Base-by-base conservation (phyloP, 2,797 vertebrate genomes). In the Pristis pectinata region DNA sequence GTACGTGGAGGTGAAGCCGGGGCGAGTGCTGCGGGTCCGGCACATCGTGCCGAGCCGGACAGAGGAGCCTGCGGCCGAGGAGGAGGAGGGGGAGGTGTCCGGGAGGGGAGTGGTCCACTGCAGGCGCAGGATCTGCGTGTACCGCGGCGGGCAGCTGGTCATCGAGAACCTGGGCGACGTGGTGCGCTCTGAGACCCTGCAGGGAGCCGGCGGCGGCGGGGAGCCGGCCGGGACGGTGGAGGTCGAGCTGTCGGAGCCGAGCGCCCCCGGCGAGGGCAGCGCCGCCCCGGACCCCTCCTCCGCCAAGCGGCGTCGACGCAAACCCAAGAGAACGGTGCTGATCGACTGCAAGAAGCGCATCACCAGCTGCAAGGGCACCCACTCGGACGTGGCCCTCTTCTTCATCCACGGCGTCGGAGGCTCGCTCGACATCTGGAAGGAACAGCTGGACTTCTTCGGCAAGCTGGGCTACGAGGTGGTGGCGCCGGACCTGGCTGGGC, bases 381-480 rank as follows among this genome's bases (percentile, higher is more conserved):
- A 99, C 95, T 94, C 97, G 0, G 99, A 99, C 0, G 98, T 99
- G 76, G 98, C 98, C 0, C 97, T 99, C 0, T 99, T 99, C 95
- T 99, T 99, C 95, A 97, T 99, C 96, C 99, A 99, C 0, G 99
- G 99, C 0, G 99, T 99, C 0, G 99, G 99, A 0, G 99, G 99
- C 59, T 99, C 99, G 0, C 96, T 99, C 96, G 99, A 99, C 96
- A 99, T 99, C 97, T 99, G 99, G 99, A 97, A 98, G 96, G 98
- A 98, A 95, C 99, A 99, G 96, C 96, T 99, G 96, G 98, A 99
- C 95, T 99, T 99, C 96, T 99, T 99, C 79, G 97, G 98, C 94
- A 97, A 97, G 59, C 96, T 99, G 95, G 99, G 99, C 8, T 99
- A 99, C 0, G 98, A 99, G 96, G 98, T 99, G 95, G 98, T 99